These are phyloP conservation scores for Microtus richardsoni DNA, from an alignment of 2,113 vertebrate genomes.

Conservation along the genomic window DNA sequence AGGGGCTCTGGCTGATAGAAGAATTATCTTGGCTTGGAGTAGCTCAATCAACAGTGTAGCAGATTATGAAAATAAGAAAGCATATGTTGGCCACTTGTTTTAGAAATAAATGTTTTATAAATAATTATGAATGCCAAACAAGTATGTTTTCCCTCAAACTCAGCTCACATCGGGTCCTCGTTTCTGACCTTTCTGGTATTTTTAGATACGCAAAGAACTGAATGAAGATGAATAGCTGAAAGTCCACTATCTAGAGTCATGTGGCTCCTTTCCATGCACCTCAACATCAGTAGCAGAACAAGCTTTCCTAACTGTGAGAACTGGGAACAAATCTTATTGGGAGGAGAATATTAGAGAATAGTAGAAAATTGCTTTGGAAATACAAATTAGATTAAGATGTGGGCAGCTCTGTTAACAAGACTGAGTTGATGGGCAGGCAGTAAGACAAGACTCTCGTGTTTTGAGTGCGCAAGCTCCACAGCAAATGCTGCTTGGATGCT, in stretches of 20 bases:
- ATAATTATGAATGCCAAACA: background rate
- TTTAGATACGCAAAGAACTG: background rate
- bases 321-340: background rate
- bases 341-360: background rate
- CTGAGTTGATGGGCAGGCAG: background rate
- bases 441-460: background rate
- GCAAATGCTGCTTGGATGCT: background rate
- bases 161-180: background rate
- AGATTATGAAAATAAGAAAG: background rate
- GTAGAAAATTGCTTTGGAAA: slow-evolving; percentile 6
- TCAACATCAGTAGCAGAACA: background rate
- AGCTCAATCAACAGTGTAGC: background rate
- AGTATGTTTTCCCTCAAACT: background rate
- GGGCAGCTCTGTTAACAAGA: background rate
- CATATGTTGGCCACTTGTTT: background rate
- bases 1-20: background rate
- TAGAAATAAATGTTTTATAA: background rate
- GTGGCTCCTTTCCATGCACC: background rate
- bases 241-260: background rate
- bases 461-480: background rate
- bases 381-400: background rate
- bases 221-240: slow-evolving; percentile 30
- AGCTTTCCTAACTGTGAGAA: background rate
- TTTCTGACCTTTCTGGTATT: background rate
- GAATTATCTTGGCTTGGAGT: background rate